Evolutionary conservation across 2,888 invertebrate species (phyloP), one percentile per base, ranked within the genome.

Genomic region (Dioctria linearis): DNA sequence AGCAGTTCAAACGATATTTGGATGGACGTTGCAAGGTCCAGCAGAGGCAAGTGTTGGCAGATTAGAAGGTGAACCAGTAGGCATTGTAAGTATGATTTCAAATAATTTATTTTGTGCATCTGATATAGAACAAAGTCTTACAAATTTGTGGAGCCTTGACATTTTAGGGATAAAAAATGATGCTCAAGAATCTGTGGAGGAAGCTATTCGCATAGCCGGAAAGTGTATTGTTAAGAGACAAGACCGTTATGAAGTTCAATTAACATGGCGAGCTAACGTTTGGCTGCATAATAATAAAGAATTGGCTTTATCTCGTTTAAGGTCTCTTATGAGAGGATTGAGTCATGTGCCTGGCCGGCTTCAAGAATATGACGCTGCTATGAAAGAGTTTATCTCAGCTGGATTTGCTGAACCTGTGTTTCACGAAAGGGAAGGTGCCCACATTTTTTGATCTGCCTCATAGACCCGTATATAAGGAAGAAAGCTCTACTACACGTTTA

Each of bases 21-120:
- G 78, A 9, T 81, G 80, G 81, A 81, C 80, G 8, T 63, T 71
- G 13, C 81, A 81, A 71, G 76, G 78, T 3, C 80, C 69, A 13
- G 65, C 75, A 46, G 49, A 9, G 46, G 46, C 46, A 8, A 46
- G 46, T 46, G 46, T 5, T 5, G 8, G 8, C 46, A 8, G 46
- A 46, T 4, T 5, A 5, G 46, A 5, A 46, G 8, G 4, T 8
- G 46, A 46, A 46, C 49, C 9, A 49, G 5, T 5, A 9, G 9
- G 49, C 49, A 6, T 49, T 6, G n/a, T n/a, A n/a, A n/a, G n/a
- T n/a, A n/a, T n/a, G n/a, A n/a, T n/a, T n/a, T n/a, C n/a, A 57
- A 5, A 5, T 46, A 46, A 8, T 46, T 46, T n/a, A n/a, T n/a
- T n/a, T n/a, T 46, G 46, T 46, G 46, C 46, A 46, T 46, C 46